These are phyloP conservation scores for Conus betulinus DNA, from an alignment of 1,140 invertebrate species.

Conservation along the genomic window DNA sequence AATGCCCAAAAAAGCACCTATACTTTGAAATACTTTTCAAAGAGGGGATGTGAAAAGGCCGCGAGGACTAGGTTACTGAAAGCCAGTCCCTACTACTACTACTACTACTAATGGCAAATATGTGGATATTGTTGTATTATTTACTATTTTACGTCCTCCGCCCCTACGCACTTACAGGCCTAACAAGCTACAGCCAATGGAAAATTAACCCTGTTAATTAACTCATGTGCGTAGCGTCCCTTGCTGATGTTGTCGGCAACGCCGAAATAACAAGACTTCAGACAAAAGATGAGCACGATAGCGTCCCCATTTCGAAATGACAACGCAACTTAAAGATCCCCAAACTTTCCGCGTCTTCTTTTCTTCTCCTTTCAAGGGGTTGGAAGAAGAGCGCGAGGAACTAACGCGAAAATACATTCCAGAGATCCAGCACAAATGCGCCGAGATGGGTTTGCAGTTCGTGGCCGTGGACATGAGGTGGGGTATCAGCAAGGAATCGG, in stretches of 20 bases:
- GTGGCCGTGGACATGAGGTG: constrained; percentile 72
- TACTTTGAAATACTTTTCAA: too few relatives aligned
- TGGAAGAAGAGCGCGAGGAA: constrained; percentile 71
- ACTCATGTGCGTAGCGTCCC: constrained; percentile 20
- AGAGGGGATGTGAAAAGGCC: too few relatives aligned
- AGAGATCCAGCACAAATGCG: constrained; percentile 66
- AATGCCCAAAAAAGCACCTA: too few relatives aligned
- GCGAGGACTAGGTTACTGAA: too few relatives aligned
- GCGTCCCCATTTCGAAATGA: neutral
- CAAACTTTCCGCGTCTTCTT: constrained; percentile 69
- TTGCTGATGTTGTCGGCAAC: neutral
- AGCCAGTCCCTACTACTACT: too few relatives aligned
- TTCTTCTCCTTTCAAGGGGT: constrained; percentile 71
- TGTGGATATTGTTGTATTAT: too few relatives aligned
- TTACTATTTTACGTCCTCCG: too few relatives aligned
- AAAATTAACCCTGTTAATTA: neutral
- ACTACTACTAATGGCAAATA: too few relatives aligned
- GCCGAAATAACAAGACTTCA: neutral
- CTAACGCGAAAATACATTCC: constrained; percentile 68
- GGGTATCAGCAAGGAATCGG: constrained; percentile 69
- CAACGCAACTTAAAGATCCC: constrained; percentile 58
- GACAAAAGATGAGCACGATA: neutral
- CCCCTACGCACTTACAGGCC: too few relatives aligned
- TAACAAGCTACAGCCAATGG: neutral
- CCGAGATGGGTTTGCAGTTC: constrained; percentile 66